Evolutionary conservation across 2,888 invertebrate species (phyloP).

Genomic region (Nymphalis polychloros): DNA sequence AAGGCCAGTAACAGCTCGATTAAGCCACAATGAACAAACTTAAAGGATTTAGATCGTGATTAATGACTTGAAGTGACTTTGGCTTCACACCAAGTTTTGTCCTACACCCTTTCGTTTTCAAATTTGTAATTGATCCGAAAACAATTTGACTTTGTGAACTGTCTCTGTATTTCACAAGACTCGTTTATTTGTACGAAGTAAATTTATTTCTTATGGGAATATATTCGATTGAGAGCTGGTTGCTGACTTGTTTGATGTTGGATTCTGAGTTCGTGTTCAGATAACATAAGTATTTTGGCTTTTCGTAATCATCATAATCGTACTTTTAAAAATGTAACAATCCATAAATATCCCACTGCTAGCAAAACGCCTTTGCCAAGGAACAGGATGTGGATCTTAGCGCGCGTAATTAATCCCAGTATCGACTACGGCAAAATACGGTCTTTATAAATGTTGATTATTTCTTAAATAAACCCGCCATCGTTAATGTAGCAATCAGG

Average conservation of each 20-base stretch:
- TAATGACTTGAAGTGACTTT: slow-evolving; percentile 29
- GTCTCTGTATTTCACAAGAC: not conserved
- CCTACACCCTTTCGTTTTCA: slow-evolving; percentile 12
- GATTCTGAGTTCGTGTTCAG: not conserved
- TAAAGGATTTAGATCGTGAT: slow-evolving; percentile 33
- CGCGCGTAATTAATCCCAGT: too few relatives aligned
- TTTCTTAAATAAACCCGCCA: too few relatives aligned
- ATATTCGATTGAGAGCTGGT: not conserved
- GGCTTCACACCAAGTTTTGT: slow-evolving; percentile 20
- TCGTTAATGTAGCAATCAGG: too few relatives aligned
- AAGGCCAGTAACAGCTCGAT: slow-evolving; percentile 21
- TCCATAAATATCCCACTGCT: too few relatives aligned
- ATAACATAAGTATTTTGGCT: not conserved
- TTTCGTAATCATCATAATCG: not conserved
- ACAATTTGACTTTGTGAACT: slow-evolving; percentile 4
- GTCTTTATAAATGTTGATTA: too few relatives aligned
- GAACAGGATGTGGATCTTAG: too few relatives aligned
- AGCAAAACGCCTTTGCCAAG: too few relatives aligned
- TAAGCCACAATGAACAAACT: slow-evolving; percentile 33
- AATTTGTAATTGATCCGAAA: slow-evolving; percentile 4
- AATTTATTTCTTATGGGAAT: slow-evolving; percentile 10
- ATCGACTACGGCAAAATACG: too few relatives aligned
- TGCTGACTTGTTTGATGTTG: not conserved
- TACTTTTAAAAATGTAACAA: too few relatives aligned
- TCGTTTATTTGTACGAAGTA: not conserved